These are phyloP conservation scores for Anthophora plumipes DNA, from an alignment of 2,888 invertebrate genomes.

Conservation along the genomic window DNA sequence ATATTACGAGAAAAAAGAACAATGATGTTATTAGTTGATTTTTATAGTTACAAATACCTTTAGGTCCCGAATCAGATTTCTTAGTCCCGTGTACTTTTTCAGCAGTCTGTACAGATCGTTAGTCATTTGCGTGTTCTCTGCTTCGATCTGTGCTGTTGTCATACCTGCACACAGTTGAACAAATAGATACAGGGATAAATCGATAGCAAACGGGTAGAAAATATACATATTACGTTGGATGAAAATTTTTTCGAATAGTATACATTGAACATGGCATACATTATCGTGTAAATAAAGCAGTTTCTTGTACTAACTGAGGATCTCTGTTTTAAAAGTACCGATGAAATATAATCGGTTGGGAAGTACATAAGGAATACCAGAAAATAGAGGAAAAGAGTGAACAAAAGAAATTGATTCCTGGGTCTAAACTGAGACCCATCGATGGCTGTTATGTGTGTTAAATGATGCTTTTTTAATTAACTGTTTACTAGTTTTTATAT, in stretches of 20 bases:
- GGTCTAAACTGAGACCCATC: too few relatives aligned
- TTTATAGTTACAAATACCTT: constrained; percentile 87
- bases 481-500: too few relatives aligned
- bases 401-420: too few relatives aligned
- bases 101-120: constrained; percentile 96
- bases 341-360: too few relatives aligned
- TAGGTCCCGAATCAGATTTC: constrained; percentile 94
- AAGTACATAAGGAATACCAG: too few relatives aligned
- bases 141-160: constrained; percentile 96
- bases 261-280: neutral
- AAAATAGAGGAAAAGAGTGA: too few relatives aligned
- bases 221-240: neutral
- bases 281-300: too few relatives aligned
- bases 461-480: too few relatives aligned
- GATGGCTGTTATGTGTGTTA: too few relatives aligned
- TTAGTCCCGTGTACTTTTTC: constrained; percentile 95
- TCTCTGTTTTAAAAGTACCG: too few relatives aligned
- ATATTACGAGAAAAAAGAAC: neutral
- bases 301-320: too few relatives aligned
- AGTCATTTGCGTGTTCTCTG: constrained; percentile 97
- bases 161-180: constrained; percentile 89
- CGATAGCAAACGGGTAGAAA: neutral
- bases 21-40: neutral
- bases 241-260: neutral
- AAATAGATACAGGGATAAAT: constrained; percentile 7